phyloP scores from a whole-genome alignment of 2,888 invertebrate species.

The Rhorus exstirpatorius region DNA sequence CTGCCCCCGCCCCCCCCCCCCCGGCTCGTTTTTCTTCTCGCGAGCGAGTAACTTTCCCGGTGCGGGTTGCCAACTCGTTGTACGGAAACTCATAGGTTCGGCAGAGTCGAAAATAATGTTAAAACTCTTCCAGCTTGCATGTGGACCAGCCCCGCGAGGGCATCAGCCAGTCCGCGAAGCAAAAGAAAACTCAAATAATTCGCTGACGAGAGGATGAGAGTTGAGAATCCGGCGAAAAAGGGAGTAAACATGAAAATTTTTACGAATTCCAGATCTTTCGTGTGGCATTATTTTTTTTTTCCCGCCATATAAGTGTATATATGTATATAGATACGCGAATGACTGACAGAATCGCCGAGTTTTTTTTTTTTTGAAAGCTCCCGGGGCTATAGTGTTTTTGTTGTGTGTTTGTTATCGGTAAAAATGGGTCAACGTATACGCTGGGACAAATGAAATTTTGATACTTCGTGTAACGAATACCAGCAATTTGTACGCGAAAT shows the following conservation, averaged over 20 bases:
- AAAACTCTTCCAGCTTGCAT: slow-evolving; percentile 50
- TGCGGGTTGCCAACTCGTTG: slow-evolving; percentile 71
- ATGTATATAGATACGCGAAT: neutral
- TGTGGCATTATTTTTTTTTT: neutral
- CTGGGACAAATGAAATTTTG: too few species aligned
- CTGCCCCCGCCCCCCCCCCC: slow-evolving; percentile 43
- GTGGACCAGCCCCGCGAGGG: slow-evolving; percentile 9
- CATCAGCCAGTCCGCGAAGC: slow-evolving; percentile 14
- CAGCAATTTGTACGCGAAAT: too few species aligned
- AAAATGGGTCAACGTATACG: neutral
- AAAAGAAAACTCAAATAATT: slow-evolving; percentile 59
- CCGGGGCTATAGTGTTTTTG: neutral
- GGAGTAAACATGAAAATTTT: slow-evolving; percentile 34
- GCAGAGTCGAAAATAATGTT: slow-evolving; percentile 71
- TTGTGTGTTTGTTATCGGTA: neutral
- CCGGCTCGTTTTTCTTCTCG: slow-evolving; percentile 67
- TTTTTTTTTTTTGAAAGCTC: neutral
- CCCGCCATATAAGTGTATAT: neutral
- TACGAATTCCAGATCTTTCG: slow-evolving; percentile 42
- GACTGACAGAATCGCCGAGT: neutral
- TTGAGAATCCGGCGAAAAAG: neutral
- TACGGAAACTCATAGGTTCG: slow-evolving; percentile 69
- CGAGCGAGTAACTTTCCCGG: slow-evolving; percentile 68
- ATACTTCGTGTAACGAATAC: too few species aligned
- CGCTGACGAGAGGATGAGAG: slow-evolving; percentile 16